Conservation (phyloP, 2,797 vertebrate genomes). For the Eupleurogrammus muticus region DNA sequence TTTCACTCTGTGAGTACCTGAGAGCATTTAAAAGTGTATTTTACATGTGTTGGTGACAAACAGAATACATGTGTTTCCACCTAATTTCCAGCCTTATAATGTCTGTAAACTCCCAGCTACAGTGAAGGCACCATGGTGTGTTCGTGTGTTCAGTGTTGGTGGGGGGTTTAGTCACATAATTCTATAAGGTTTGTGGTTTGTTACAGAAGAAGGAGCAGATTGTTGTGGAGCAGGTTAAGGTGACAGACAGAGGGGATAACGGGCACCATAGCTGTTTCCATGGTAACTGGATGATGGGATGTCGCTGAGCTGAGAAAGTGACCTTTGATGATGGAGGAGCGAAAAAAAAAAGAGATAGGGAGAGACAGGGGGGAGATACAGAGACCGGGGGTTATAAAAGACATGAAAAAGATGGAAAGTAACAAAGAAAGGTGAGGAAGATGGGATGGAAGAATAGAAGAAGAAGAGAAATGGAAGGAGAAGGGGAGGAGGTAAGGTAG, state of each 20-base stretch:
- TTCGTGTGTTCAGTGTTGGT: too few relatives aligned
- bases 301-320: slow-evolving; percentile 1
- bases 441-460: not conserved
- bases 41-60: too few relatives aligned
- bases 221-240: not conserved
- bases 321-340: slow-evolving; percentile 7
- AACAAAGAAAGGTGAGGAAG: not conserved
- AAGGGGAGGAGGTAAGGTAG: not conserved
- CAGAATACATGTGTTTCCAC: too few relatives aligned
- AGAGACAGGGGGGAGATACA: too few relatives aligned
- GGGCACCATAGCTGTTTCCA: not conserved
- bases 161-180: too few relatives aligned
- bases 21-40: too few relatives aligned
- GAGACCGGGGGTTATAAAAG: not conserved
- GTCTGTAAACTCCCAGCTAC: slow-evolving; percentile 4
- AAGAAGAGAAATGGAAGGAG: fast-evolving
- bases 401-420: not conserved
- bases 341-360: too few relatives aligned
- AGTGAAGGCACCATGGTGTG: not conserved
- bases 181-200: too few relatives aligned
- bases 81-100: too few relatives aligned
- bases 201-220: too few relatives aligned
- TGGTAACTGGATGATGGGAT: slow-evolving; percentile 3
- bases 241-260: not conserved
- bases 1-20: slow-evolving; percentile 31